Evolutionary conservation across 2,113 vertebrate genomes (phyloP), one percentile per base, ranked within the genome.

Genomic region (Phodopus roborovskii): DNA sequence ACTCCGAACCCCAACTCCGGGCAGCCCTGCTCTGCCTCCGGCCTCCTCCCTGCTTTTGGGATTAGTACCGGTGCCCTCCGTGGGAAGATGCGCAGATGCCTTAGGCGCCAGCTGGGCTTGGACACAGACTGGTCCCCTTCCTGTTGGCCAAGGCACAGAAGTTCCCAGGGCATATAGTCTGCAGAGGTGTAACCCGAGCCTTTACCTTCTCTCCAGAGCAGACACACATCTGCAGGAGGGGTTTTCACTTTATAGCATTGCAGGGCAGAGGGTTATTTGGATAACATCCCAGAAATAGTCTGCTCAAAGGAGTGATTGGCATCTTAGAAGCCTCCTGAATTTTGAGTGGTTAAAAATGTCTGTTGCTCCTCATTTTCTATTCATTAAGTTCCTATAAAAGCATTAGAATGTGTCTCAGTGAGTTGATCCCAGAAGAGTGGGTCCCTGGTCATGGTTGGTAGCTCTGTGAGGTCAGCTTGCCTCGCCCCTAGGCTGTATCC

Each of bases 21-120:
- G 60, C 42, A n/a, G 79, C 19, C 30, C 36, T 30, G 45, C 45
- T 64, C 16, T 0, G 6, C 4, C 39, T 28, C 5, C 1, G 0
- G 36, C 26, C 56, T 73, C 78, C 24, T 42, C 36, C 26, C 17
- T 3, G 26, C 50, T 42, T 26, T 58, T 9, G 70, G n/a, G 7
- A 19, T 26, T 20, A 8, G 30, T 42, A 42, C 56, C 36, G 1
- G 19, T 7, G 13, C 0, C 22, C 75, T 62, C n/a, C 22, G 22
- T 33, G 1, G 3, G 30, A 85, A 24, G 48, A 42, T 20, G 3
- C 9, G 33, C 7, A 26, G 30, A 4, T 22, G 56, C 12, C n/a
- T 60, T 26, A 42, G 75, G 24, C 42, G 73, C n/a, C 93, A 22
- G 45, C 15, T 19, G 60, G 24, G 71, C 19, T 4, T 8, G n/a